Base-by-base conservation (phyloP, 2,797 vertebrate genomes). In the Hylomyscus alleni region DNA sequence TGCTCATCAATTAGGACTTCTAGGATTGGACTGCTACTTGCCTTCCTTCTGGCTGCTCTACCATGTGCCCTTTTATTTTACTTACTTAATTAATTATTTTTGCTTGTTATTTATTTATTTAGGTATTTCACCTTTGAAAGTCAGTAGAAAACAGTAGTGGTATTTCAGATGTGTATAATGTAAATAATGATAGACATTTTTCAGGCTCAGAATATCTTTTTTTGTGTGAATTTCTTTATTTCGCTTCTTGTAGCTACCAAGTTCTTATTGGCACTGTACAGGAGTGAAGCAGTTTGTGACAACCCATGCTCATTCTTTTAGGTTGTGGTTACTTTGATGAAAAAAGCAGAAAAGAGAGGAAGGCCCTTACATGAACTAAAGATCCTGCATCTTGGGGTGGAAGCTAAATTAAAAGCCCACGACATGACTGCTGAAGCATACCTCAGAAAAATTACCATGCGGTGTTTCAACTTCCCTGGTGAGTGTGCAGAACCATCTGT, bases 391-490 rank as follows among this genome's bases (percentile, higher is more conserved):
- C 99, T 99, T 95, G 99, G 99, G 69, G 98, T 99, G 3, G 98
- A 99, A 98, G 98, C 99, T 50, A 98, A 98, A 98, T 98, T 99
- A 87, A 98, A 98, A 97, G 99, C 98, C 95, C 99, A 99, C 10
- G 99, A 99, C 94, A 97, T 99, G 98, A 98, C 98, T 67, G 99
- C 99, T 92, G 98, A 98, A 15, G 99, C 99, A 0, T 99, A 99
- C 98, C 98, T 99, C 69, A 99, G 98, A 89, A 98, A 98, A 95
- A 99, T 99, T 89, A 98, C 96, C 5, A 98, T 99, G 98, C 99
- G 93, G 77, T 99, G 99, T 97, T 98, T 98, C 92, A 99, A 99
- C 96, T 99, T 99, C 97, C 98, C 97, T 95, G 99, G 99, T 99
- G 93, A 98, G 99, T 98, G 34, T 54, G 3, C n/a, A 73, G 67